A percentile compares a stretch with the other conserved stretches of the same genome.
Evolutionary conservation across 2,888 invertebrate genomes (phyloP).

Genomic region (Drosophila hamatofila): DNA sequence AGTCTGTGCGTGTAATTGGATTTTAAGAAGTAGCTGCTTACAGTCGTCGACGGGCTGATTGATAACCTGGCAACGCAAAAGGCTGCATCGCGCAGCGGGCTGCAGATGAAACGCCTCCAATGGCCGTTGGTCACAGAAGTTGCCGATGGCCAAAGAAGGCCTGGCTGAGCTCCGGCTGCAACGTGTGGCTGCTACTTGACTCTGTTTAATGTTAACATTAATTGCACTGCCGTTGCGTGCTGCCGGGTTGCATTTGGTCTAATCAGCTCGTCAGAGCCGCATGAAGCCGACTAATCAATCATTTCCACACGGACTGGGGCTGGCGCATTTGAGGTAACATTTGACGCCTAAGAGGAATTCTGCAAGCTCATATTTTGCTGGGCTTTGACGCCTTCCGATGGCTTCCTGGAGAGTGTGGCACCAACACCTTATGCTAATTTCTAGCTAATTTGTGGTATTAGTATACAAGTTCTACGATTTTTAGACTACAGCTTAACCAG

Average conservation of each 20-base stretch:
- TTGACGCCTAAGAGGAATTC: slow-evolving; percentile 39
- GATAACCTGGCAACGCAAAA: slow-evolving; percentile 67
- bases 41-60: slow-evolving; percentile 59
- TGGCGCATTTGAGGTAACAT: slow-evolving; percentile 30
- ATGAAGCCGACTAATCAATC: slow-evolving; percentile 70
- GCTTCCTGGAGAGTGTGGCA: slow-evolving; percentile 15
- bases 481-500: slow-evolving; percentile 19
- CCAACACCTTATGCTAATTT: slow-evolving; percentile 53
- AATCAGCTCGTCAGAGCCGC: slow-evolving; percentile 45
- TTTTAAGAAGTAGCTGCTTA: slow-evolving; percentile 73
- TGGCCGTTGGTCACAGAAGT: slow-evolving; percentile 57
- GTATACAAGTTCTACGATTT: slow-evolving; percentile 40
- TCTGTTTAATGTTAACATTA: slow-evolving; percentile 42
- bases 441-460: slow-evolving; percentile 47
- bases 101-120: slow-evolving; percentile 67
- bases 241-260: slow-evolving; percentile 42
- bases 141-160: slow-evolving; percentile 6
- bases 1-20: slow-evolving; percentile 73
- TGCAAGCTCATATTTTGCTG: neutral
- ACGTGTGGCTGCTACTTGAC: slow-evolving; percentile 29
- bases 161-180: slow-evolving; percentile 15
- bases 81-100: slow-evolving; percentile 37
- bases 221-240: slow-evolving; percentile 59
- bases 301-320: slow-evolving; percentile 73
- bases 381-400: slow-evolving; percentile 3